phyloP scores from a whole-genome alignment of 2,113 vertebrate genomes.

The Bagarius yarrelli region DNA sequence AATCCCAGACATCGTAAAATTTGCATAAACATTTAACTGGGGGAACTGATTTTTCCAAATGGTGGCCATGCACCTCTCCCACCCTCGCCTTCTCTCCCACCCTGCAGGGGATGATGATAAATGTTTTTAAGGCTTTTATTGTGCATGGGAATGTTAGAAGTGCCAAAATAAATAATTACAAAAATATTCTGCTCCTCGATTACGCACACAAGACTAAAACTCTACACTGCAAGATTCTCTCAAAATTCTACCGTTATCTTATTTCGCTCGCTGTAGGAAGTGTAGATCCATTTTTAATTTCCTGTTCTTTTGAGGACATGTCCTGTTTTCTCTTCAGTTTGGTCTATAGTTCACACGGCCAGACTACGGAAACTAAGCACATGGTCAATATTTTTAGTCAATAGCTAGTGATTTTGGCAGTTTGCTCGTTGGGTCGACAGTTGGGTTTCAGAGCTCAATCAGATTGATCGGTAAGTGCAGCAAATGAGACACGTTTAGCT shows the following conservation, averaged over 20 bases:
- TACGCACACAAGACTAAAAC: neutral
- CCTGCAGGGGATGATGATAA: neutral
- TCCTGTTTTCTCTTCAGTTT: conserved; percentile 5
- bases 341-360: neutral
- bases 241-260: neutral
- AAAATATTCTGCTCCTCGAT: conserved; percentile 1
- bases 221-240: neutral
- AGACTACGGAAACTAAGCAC: neutral
- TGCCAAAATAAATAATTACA: neutral
- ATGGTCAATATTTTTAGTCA: conserved; percentile 25
- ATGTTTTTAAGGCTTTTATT: neutral
- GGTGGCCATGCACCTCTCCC: conserved; percentile 8
- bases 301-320: conserved; percentile 12
- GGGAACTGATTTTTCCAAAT: conserved; percentile 9
- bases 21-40: conserved; percentile 36
- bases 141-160: neutral
- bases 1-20: conserved; percentile 34
- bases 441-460: neutral
- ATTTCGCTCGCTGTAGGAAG: neutral
- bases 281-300: neutral
- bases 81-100: neutral
- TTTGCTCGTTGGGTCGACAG: neutral
- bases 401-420: neutral
- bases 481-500: neutral
- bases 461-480: neutral